Evolutionary conservation across 2,797 vertebrate species (phyloP).

Genomic region (Rhinella marina): DNA sequence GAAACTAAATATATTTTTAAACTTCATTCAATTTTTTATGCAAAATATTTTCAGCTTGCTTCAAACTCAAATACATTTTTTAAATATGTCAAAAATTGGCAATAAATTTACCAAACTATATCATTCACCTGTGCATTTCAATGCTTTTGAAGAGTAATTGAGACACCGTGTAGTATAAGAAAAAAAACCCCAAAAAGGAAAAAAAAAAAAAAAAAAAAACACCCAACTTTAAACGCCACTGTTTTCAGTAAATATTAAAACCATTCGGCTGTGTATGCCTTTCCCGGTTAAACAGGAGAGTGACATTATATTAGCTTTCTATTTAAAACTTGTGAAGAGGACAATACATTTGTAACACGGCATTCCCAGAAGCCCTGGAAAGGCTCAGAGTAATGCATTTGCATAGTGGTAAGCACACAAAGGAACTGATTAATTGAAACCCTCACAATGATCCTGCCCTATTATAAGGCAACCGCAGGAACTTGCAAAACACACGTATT

Average conservation of each 20-base stretch:
- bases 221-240: too few relatives aligned
- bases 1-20: too few relatives aligned
- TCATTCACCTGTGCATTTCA: not conserved
- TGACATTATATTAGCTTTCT: conserved; percentile 82
- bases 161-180: not conserved
- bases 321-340: conserved; percentile 95
- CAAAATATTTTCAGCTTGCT: too few relatives aligned
- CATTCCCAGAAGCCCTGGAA: conserved; percentile 90
- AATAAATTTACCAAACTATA: not conserved
- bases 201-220: too few relatives aligned
- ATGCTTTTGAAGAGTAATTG: not conserved
- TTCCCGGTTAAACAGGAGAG: not conserved
- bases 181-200: not conserved
- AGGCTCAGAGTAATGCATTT: conserved; percentile 95
- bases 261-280: not conserved
- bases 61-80: too few relatives aligned
- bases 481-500: conserved; percentile 86
- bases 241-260: not conserved
- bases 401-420: conserved; percentile 95
- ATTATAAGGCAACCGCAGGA: conserved; percentile 86
- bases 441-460: conserved; percentile 86
- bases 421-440: conserved; percentile 98
- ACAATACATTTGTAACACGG: conserved; percentile 93
- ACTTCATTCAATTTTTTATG: too few relatives aligned
- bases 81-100: too few relatives aligned